A percentile compares a stretch with the other conserved stretches of the same genome.
Evolutionary conservation across 2,113 vertebrate species (phyloP).

Genomic region (Vombatus ursinus): DNA sequence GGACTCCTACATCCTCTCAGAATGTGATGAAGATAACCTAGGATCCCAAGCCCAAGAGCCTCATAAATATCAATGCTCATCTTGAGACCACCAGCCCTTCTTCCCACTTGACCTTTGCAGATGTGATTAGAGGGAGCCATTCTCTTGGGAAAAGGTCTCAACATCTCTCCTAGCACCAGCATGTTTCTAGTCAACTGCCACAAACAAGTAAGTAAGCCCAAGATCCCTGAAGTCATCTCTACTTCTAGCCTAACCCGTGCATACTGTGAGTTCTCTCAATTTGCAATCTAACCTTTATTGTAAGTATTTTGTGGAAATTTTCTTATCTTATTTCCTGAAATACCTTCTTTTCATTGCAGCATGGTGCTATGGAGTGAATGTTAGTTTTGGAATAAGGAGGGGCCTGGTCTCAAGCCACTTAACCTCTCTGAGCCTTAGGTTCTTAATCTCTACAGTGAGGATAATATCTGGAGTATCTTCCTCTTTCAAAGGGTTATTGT

Average conservation of each 20-base stretch:
- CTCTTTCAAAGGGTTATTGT: not conserved
- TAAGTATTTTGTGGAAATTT: not conserved
- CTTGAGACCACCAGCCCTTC: not conserved
- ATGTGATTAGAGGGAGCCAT: not conserved
- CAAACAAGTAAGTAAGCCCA: not conserved
- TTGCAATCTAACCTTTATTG: not conserved
- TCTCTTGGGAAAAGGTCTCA: not conserved
- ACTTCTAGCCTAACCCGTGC: not conserved
- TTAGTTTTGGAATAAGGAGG: not conserved
- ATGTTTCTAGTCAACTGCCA: not conserved
- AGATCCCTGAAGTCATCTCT: not conserved
- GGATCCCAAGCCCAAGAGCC: not conserved
- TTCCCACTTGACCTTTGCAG: not conserved
- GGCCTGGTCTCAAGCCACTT: no score
- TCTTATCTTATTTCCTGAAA: not conserved
- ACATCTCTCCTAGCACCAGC: not conserved
- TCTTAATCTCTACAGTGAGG: not conserved
- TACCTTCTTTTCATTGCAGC: not conserved
- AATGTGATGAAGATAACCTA: not conserved
- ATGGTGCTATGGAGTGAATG: not conserved
- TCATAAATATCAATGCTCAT: not conserved
- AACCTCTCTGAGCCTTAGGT: not conserved
- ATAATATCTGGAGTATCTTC: not conserved
- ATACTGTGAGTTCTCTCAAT: not conserved
- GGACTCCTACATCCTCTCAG: not conserved